phyloP scores from a whole-genome alignment of 1,140 invertebrate genomes.

The Caerostris extrusa region DNA sequence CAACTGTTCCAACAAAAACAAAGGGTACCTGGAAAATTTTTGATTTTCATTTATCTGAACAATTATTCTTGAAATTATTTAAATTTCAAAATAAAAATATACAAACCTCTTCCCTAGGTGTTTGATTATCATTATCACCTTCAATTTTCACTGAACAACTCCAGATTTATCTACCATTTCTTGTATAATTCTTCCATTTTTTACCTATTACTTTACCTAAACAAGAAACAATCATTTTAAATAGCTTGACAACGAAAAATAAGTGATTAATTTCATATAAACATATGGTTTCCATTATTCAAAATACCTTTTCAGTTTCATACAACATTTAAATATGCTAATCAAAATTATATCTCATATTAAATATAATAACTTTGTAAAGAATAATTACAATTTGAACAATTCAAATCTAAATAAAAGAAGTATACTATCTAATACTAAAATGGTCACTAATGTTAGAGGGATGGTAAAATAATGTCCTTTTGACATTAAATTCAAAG shows the following conservation, averaged over 20 bases:
- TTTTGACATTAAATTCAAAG: too few relatives aligned
- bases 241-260: not conserved
- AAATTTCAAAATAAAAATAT: constrained; percentile 25
- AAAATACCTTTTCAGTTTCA: too few relatives aligned
- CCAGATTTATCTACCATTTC: constrained; percentile 99
- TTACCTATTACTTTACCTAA: constrained; percentile 96
- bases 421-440: too few relatives aligned
- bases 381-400: too few relatives aligned
- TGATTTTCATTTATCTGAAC: not conserved
- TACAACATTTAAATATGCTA: too few relatives aligned
- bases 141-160: constrained; percentile 97
- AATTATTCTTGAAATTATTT: not conserved
- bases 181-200: constrained; percentile 98
- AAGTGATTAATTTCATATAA: too few relatives aligned
- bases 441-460: too few relatives aligned
- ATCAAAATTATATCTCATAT: too few relatives aligned
- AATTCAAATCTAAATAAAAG: too few relatives aligned
- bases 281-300: too few relatives aligned
- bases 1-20: constrained; percentile 98
- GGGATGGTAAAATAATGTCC: too few relatives aligned
- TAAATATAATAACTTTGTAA: too few relatives aligned
- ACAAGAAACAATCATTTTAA: not conserved
- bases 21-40: constrained; percentile 87
- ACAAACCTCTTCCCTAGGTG: constrained; percentile 88
- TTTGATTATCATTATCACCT: constrained; percentile 97